Conservation (phyloP, 1,140 invertebrate genomes). For the Euwallacea similis region DNA sequence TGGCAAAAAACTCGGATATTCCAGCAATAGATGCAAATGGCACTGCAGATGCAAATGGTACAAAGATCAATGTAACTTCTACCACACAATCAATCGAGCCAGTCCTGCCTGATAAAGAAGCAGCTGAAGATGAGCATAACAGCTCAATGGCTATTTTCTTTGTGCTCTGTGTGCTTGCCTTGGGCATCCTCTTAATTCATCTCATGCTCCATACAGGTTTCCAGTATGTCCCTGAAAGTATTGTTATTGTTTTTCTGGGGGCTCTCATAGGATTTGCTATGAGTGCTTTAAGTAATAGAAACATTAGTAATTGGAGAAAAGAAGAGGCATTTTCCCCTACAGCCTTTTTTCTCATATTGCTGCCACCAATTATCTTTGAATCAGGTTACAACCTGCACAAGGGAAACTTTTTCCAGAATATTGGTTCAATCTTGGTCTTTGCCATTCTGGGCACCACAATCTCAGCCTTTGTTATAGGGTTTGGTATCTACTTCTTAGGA, state of each 20-base stretch:
- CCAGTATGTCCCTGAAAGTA: constrained; percentile 94
- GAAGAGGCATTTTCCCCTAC: constrained; percentile 97
- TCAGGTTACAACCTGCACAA: constrained; percentile 98
- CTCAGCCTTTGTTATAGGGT: constrained; percentile 91
- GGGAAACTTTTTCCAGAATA: constrained; percentile 98
- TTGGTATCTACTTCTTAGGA: constrained; percentile 92
- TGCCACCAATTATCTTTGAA: constrained; percentile 99
- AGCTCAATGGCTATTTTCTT: constrained; percentile 97
- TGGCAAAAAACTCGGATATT: not conserved
- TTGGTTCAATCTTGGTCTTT: constrained; percentile 92
- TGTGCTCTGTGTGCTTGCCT: constrained; percentile 86
- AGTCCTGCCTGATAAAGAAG: constrained; percentile 80
- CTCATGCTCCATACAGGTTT: constrained; percentile 93
- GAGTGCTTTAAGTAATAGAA: constrained; percentile 85
- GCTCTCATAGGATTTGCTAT: constrained; percentile 89
- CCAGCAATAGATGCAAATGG: constrained; percentile 8
- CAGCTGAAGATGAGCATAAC: constrained; percentile 93
- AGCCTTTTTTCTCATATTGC: constrained; percentile 92
- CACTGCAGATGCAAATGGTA: constrained; percentile 26
- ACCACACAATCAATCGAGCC: constrained; percentile 61
- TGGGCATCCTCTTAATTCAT: constrained; percentile 93
- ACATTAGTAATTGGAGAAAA: constrained; percentile 91
- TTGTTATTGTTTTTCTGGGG: constrained; percentile 95
- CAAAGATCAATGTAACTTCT: constrained; percentile 51
- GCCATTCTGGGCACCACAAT: constrained; percentile 96